These are phyloP conservation scores for Eurytoma californica DNA, from an alignment of 2,888 invertebrate species.

Conservation along the genomic window DNA sequence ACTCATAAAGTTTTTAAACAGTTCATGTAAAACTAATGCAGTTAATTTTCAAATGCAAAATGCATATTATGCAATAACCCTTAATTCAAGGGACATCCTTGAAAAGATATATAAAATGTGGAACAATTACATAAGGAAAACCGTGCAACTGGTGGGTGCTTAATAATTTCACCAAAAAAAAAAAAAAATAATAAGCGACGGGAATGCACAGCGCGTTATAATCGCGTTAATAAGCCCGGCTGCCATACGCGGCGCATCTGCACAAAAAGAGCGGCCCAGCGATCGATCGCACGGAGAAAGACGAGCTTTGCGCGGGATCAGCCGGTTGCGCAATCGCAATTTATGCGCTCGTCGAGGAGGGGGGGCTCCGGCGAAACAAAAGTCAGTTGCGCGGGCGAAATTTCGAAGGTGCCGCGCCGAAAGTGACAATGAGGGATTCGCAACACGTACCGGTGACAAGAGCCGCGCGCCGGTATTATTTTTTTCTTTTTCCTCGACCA, in stretches of 20 bases:
- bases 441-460: conserved; percentile 59
- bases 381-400: conserved; percentile 19
- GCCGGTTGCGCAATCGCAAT: conserved; percentile 15
- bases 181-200: conserved; percentile 31
- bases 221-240: conserved; percentile 3
- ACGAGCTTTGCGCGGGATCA: not conserved
- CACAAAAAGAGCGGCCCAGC: not conserved
- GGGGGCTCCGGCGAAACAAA: not conserved
- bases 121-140: conserved; percentile 35
- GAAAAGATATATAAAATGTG: conserved; percentile 27
- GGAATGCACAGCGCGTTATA: not conserved
- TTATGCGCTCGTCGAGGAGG: conserved; percentile 15
- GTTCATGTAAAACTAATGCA: no score
- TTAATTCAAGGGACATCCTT: conserved; percentile 13
- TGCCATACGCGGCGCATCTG: not conserved
- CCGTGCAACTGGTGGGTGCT: not conserved
- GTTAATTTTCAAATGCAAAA: no score
- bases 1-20: no score
- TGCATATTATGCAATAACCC: not conserved
- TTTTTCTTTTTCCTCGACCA: conserved; percentile 58
- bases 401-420: conserved; percentile 58
- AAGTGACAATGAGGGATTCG: conserved; percentile 62
- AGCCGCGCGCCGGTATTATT: conserved; percentile 57
- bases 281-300: conserved; percentile 18
- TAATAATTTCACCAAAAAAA: conserved; percentile 8